Evolutionary conservation across 1,140 invertebrate genomes (phyloP).

Genomic region (Hylaeus volcanicus): DNA sequence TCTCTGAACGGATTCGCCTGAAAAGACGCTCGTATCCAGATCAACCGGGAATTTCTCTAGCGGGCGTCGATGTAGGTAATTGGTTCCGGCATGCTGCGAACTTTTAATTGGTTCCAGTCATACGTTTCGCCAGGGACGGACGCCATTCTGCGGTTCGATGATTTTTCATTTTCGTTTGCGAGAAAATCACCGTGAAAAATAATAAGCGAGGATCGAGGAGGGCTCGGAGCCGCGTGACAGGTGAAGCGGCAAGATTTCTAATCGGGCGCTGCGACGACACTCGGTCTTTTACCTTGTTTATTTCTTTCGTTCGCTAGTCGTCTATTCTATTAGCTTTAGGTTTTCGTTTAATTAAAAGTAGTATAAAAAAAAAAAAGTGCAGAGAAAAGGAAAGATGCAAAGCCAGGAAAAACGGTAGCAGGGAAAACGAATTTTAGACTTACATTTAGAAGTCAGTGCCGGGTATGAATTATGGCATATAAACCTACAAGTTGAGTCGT

Average conservation of each 20-base stretch:
- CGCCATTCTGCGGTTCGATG: slow-evolving; percentile 39
- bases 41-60: slow-evolving; percentile 4
- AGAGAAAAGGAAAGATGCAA: too few relatives aligned
- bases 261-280: too few relatives aligned
- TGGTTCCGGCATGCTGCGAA: slow-evolving; percentile 52
- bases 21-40: slow-evolving; percentile 15
- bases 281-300: too few relatives aligned
- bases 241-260: neutral
- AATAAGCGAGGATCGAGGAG: slow-evolving; percentile 40
- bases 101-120: slow-evolving; percentile 62
- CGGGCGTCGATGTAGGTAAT: slow-evolving; percentile 50
- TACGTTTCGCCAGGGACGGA: slow-evolving; percentile 29
- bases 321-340: too few relatives aligned
- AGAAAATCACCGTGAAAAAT: slow-evolving; percentile 52
- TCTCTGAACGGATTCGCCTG: slow-evolving; percentile 18
- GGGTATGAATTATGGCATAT: too few relatives aligned
- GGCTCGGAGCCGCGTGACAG: neutral
- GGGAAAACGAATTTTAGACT: too few relatives aligned
- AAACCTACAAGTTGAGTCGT: too few relatives aligned
- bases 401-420: too few relatives aligned
- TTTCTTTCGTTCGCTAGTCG: too few relatives aligned
- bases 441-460: too few relatives aligned
- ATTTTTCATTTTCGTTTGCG: slow-evolving; percentile 48
- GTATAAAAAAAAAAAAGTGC: too few relatives aligned
- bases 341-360: too few relatives aligned